Percentiles rank a stretch among this genome's conserved stretches.
phyloP scores from a whole-genome alignment of 2,888 invertebrate genomes.

The Micoletzkya japonica region DNA sequence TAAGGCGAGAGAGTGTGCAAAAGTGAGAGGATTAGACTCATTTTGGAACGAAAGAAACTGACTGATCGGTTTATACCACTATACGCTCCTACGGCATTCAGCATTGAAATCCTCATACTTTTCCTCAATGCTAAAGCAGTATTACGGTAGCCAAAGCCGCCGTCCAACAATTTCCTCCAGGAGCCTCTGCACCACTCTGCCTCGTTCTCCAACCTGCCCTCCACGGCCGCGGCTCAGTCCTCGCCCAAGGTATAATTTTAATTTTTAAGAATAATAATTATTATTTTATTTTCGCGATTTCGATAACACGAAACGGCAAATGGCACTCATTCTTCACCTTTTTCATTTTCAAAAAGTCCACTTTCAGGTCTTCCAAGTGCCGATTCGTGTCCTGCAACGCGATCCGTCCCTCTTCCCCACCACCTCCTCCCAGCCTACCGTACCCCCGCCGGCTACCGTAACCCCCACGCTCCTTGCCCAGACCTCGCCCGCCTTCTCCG shows the following conservation, averaged over 20 bases:
- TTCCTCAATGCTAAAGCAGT: no score
- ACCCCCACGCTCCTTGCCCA: slow-evolving; percentile 6
- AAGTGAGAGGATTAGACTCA: no score
- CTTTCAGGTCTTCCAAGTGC: slow-evolving; percentile 22
- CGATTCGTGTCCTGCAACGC: slow-evolving; percentile 22
- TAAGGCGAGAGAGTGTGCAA: no score
- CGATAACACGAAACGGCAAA: neutral
- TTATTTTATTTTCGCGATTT: neutral
- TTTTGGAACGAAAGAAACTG: no score
- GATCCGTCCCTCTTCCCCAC: slow-evolving; percentile 9
- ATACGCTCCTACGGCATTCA: neutral
- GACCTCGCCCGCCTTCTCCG: neutral
- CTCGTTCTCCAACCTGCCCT: slow-evolving; percentile 17
- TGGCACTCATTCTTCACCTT: neutral
- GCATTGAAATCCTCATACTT: neutral
- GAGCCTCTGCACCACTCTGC: slow-evolving; percentile 16
- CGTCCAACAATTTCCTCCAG: slow-evolving; percentile 1
- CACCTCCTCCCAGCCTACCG: neutral
- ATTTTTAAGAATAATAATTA: neutral
- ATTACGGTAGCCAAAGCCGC: neutral
- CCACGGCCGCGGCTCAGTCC: neutral
- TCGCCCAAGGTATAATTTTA: slow-evolving; percentile 6
- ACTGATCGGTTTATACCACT: no score
- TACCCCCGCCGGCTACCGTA: neutral
- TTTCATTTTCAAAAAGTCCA: neutral